Conservation (phyloP, 2,113 vertebrate genomes). For the Corynorhinus townsendii region DNA sequence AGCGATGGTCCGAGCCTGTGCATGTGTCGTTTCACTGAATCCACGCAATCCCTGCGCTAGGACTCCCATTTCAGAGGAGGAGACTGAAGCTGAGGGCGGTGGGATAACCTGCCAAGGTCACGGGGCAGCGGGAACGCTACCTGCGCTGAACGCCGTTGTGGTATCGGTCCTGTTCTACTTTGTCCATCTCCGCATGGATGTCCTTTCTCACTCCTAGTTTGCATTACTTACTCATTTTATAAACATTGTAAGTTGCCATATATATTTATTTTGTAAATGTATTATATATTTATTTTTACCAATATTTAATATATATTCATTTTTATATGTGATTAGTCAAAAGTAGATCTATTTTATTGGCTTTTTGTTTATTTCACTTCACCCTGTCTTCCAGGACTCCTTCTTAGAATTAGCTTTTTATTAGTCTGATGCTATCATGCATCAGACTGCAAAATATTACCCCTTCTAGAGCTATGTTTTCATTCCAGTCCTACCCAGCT, state of each 20-base stretch:
- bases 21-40: neutral
- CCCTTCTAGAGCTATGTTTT: neutral
- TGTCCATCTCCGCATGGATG: neutral
- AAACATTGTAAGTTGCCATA: neutral
- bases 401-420: neutral
- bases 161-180: neutral
- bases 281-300: neutral
- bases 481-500: neutral
- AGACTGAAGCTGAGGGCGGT: neutral
- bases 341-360: neutral
- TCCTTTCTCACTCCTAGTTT: neutral
- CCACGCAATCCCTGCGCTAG: neutral
- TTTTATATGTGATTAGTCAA: neutral
- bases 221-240: neutral
- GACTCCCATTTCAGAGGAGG: neutral
- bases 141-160: neutral
- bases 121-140: neutral
- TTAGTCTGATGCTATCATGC: neutral
- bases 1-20: neutral
- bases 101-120: neutral
- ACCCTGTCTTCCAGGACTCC: neutral
- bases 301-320: neutral
- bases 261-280: neutral
- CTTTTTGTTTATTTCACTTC: neutral
- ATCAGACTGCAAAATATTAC: neutral